Percentiles rank a stretch among this genome's conserved stretches.
phyloP scores from a whole-genome alignment of 2,113 vertebrate species.

The Cichladusa arquata region DNA sequence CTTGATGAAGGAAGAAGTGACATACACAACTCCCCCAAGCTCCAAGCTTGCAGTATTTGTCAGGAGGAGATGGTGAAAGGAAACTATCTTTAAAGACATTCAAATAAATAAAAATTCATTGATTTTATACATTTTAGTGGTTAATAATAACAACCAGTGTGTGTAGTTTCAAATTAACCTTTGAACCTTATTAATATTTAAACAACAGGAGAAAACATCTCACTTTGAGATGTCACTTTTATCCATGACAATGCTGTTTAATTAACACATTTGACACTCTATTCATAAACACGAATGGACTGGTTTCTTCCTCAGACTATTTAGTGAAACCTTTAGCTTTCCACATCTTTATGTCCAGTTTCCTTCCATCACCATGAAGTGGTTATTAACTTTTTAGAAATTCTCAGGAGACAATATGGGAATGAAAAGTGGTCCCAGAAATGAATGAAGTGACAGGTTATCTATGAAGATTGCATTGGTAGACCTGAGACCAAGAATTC shows the following conservation, averaged over 20 bases:
- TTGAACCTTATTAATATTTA: background rate
- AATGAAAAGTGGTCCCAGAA: background rate
- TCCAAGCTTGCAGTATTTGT: background rate
- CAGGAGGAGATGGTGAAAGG: background rate
- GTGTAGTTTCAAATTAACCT: background rate
- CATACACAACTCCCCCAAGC: slow-evolving; percentile 4
- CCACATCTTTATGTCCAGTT: background rate
- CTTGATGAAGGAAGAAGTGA: slow-evolving; percentile 49
- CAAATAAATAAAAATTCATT: background rate
- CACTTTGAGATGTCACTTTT: background rate
- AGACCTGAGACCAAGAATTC: background rate
- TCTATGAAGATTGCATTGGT: background rate
- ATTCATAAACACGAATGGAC: background rate
- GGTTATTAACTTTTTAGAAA: background rate
- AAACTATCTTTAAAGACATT: background rate
- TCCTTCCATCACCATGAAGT: background rate
- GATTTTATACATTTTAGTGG: background rate
- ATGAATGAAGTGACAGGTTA: background rate
- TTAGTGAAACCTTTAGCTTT: background rate
- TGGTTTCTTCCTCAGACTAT: background rate
- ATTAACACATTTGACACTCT: background rate
- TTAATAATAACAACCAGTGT: background rate
- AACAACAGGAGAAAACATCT: background rate
- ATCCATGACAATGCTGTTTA: background rate
- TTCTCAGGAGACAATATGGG: background rate